Evolutionary conservation across 2,113 vertebrate genomes (phyloP).

Genomic region (Desmodus rotundus): DNA sequence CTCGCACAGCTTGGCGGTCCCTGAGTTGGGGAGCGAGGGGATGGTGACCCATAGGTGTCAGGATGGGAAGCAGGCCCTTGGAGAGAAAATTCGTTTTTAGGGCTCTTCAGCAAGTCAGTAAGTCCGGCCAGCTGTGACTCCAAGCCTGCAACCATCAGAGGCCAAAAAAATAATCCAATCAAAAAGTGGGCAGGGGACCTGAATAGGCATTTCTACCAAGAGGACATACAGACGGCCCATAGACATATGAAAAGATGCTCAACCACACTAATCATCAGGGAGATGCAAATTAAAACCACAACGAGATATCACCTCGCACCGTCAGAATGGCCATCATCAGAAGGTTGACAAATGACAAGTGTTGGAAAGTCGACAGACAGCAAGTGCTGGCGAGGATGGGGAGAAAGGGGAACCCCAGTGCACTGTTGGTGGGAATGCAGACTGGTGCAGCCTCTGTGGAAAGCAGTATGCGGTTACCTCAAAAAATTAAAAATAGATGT

Average conservation of each 20-base stretch:
- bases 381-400: neutral
- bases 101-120: neutral
- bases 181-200: no score
- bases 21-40: neutral
- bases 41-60: neutral
- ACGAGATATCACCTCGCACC: neutral
- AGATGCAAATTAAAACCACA: neutral
- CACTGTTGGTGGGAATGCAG: neutral
- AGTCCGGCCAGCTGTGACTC: neutral
- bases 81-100: neutral
- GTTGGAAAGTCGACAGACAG: no score
- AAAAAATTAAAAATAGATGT: no score
- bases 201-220: neutral
- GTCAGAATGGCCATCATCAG: neutral
- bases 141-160: neutral
- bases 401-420: neutral
- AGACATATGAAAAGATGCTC: neutral
- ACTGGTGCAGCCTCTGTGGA: neutral
- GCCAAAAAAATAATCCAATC: no score
- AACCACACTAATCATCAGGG: neutral
- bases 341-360: no score
- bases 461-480: neutral
- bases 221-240: neutral
- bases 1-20: neutral
- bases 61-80: constrained; percentile 10